Percentiles rank a stretch among this genome's conserved stretches.
Evolutionary conservation across 2,888 invertebrate species (phyloP).

Genomic region (Lymantria monacha): DNA sequence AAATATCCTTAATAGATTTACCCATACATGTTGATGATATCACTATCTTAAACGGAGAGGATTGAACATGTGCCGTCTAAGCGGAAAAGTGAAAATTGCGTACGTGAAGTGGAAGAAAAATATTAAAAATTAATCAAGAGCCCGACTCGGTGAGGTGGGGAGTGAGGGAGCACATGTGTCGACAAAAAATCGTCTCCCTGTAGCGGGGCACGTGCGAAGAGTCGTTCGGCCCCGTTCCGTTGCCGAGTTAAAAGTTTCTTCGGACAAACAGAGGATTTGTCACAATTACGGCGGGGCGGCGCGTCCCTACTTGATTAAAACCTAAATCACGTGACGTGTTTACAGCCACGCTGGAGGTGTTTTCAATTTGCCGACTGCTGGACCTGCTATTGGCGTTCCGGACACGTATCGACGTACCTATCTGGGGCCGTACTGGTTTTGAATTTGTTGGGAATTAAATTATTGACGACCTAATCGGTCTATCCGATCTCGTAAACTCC

Average conservation of each 20-base stretch:
- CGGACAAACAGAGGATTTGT: conserved; percentile 83
- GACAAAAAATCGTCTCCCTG: conserved; percentile 78
- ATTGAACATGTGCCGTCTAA: conserved; percentile 52
- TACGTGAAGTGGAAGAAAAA: conserved; percentile 81
- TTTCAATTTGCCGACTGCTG: conserved; percentile 80
- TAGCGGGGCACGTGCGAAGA: conserved; percentile 72
- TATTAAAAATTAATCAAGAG: conserved; percentile 82
- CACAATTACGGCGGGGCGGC: conserved; percentile 79
- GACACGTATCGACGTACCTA: conserved; percentile 76
- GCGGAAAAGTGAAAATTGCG: conserved; percentile 80
- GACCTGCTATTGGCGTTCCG: conserved; percentile 76
- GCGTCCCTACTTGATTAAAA: conserved; percentile 82
- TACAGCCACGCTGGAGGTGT: conserved; percentile 81
- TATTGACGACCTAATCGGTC: conserved; percentile 77
- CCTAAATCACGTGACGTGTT: conserved; percentile 83
- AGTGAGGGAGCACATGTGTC: conserved; percentile 75
- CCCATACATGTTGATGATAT: conserved; percentile 41
- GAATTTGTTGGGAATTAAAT: conserved; percentile 81
- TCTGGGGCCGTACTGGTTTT: conserved; percentile 73
- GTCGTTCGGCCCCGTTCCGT: conserved; percentile 71
- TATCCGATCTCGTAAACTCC: conserved; percentile 47
- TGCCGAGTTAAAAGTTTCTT: conserved; percentile 79
- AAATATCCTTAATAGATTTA: conserved; percentile 49
- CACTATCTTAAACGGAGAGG: conserved; percentile 30
- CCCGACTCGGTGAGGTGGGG: conserved; percentile 39